phyloP scores from a whole-genome alignment of 2,888 invertebrate species.

The Tethea ocularis region DNA sequence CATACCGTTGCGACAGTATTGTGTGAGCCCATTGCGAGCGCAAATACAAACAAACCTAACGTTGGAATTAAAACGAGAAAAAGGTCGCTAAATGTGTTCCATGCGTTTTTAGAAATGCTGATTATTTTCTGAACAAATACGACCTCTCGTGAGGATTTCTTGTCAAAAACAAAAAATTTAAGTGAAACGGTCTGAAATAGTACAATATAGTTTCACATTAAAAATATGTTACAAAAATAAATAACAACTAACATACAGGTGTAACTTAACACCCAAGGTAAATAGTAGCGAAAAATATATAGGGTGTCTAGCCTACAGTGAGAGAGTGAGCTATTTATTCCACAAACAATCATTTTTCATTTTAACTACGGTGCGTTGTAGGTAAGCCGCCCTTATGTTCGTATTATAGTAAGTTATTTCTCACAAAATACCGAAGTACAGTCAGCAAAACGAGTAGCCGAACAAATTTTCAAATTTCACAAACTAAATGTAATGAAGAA shows the following conservation, averaged over 20 bases:
- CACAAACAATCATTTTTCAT: constrained; percentile 3
- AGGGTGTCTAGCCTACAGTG: constrained; percentile 2
- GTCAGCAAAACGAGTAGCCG: no score
- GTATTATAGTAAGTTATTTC: constrained; percentile 1
- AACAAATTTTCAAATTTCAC: no score
- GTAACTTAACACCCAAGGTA: neutral
- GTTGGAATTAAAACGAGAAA: neutral
- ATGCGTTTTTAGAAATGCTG: neutral
- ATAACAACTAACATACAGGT: neutral
- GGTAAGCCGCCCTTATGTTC: constrained; percentile 4
- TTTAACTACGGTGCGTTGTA: neutral
- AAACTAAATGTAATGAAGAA: no score
- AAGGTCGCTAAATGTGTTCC: neutral
- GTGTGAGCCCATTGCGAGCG: neutral
- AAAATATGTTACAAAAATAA: neutral
- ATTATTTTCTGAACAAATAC: neutral
- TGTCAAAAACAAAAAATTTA: no score
- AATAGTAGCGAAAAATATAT: neutral
- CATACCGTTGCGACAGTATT: constrained; percentile 2
- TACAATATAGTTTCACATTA: neutral
- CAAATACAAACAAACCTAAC: neutral
- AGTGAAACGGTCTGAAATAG: neutral
- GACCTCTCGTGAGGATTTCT: no score
- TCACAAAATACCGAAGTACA: neutral
- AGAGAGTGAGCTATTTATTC: constrained; percentile 4